phyloP scores from a whole-genome alignment of 92 coral and sea anemone genomes.

The Epizoanthus illoricatus region DNA sequence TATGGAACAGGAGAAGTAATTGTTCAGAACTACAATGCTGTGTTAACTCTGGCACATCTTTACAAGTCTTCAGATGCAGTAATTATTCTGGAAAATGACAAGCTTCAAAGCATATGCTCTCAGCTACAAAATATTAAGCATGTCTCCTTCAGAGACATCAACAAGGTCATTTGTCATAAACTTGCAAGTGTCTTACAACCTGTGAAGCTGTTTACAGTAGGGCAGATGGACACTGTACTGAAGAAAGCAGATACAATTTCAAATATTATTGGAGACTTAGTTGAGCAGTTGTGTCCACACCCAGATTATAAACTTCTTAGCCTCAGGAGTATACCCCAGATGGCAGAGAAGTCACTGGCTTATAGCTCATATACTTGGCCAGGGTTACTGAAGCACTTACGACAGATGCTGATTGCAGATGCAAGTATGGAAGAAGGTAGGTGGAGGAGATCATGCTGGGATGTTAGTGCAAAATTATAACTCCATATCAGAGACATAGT shows the following conservation, averaged over 20 bases:
- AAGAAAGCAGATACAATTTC: conserved; percentile 56
- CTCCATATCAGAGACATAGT: too few species aligned
- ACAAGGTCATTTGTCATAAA: conserved; percentile 84
- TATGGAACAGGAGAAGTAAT: conserved; percentile 95
- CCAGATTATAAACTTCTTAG: conserved; percentile 90
- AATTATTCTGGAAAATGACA: conserved; percentile 86
- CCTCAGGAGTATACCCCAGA: conserved; percentile 85
- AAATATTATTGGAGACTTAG: conserved; percentile 77
- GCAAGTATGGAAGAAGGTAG: conserved; percentile 99
- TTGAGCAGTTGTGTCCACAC: conserved; percentile 90
- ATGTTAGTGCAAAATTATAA: background rate
- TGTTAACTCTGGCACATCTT: conserved; percentile 86
- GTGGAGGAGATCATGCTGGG: background rate
- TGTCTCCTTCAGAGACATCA: conserved; percentile 92
- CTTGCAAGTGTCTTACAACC: conserved; percentile 91
- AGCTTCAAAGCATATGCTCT: conserved; percentile 87
- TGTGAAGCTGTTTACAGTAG: conserved; percentile 67
- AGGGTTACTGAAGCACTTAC: conserved; percentile 84
- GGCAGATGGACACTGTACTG: conserved; percentile 44
- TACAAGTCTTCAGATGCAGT: conserved; percentile 92
- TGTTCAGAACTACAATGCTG: conserved; percentile 96
- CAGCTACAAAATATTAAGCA: conserved; percentile 82
- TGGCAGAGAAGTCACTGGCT: conserved; percentile 88
- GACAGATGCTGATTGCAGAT: conserved; percentile 98
- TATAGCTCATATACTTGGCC: conserved; percentile 92